phyloP scores from a whole-genome alignment of 2,113 vertebrate genomes.

The Limnothrissa miodon region DNA sequence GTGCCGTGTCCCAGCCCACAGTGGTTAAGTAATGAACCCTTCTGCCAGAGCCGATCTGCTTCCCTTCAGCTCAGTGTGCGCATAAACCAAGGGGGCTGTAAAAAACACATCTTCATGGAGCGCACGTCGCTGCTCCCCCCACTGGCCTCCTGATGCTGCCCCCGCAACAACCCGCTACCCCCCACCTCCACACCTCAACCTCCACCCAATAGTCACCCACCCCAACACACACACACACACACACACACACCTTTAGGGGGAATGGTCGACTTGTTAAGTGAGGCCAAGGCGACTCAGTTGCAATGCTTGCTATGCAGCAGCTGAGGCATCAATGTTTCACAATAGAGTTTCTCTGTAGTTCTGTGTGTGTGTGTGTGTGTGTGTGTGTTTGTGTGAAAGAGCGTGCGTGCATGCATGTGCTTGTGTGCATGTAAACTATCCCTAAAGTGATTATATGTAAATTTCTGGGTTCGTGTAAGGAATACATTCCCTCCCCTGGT shows the following conservation, averaged over 20 bases:
- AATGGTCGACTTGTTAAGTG: slow-evolving; percentile 33
- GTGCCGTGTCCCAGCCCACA: slow-evolving; percentile 31
- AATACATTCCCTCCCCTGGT: background rate
- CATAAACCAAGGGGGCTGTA: slow-evolving; percentile 19
- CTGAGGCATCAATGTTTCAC: background rate
- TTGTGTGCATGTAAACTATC: background rate
- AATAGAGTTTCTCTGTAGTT: background rate
- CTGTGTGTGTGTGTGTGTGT: background rate
- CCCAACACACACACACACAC: background rate
- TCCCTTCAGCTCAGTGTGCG: slow-evolving; percentile 29
- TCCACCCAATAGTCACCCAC: background rate
- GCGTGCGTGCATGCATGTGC: background rate
- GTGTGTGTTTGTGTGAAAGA: too few relatives aligned
- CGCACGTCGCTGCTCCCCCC: background rate
- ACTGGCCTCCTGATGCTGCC: background rate
- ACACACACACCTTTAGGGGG: background rate
- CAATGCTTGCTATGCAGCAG: background rate
- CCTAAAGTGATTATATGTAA: background rate
- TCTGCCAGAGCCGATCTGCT: slow-evolving; percentile 30
- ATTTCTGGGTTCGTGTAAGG: background rate
- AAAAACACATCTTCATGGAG: slow-evolving; percentile 32
- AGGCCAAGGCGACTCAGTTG: slow-evolving; percentile 26
- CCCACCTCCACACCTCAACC: background rate
- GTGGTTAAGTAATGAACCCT: slow-evolving; percentile 49
- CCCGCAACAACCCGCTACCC: background rate